phyloP scores from a whole-genome alignment of 2,888 invertebrate species.

The Diachrysia chrysitis region DNA sequence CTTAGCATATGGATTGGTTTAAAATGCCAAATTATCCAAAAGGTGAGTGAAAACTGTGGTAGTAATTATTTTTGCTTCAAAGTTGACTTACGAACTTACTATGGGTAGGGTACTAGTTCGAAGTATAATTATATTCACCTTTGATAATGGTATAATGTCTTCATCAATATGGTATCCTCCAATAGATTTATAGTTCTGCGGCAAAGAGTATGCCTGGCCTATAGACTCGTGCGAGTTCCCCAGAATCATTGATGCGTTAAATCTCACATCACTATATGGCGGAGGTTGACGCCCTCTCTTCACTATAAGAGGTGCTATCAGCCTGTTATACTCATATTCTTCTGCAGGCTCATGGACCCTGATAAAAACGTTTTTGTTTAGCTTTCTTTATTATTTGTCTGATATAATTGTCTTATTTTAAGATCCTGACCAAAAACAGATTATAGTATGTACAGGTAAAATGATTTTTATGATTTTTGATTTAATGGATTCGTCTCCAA shows the following conservation, averaged over 20 bases:
- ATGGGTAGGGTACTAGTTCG: too few relatives aligned
- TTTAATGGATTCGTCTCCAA: too few relatives aligned
- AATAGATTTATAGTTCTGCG: conserved; percentile 62
- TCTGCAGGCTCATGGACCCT: conserved; percentile 37
- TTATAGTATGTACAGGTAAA: too few relatives aligned
- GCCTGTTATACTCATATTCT: conserved; percentile 40
- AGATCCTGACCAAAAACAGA: too few relatives aligned
- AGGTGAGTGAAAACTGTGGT: too few relatives aligned
- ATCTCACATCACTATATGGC: conserved; percentile 45
- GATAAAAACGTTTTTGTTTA: not conserved
- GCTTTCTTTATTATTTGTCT: too few relatives aligned
- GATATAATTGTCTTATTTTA: too few relatives aligned
- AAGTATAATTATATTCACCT: conserved; percentile 49
- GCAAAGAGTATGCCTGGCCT: conserved; percentile 58
- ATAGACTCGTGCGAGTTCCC: conserved; percentile 63
- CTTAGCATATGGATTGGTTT: too few relatives aligned
- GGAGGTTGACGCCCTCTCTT: conserved; percentile 55
- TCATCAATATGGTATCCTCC: conserved; percentile 66
- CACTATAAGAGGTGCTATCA: conserved; percentile 51
- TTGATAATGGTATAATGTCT: conserved; percentile 57
- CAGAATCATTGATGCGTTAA: conserved; percentile 63
- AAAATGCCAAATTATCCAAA: too few relatives aligned
- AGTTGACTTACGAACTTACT: not conserved
- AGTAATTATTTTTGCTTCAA: too few relatives aligned
- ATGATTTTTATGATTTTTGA: too few relatives aligned